Evolutionary conservation across 2,888 invertebrate genomes (phyloP).

Genomic region (Ophioninae sp.): DNA sequence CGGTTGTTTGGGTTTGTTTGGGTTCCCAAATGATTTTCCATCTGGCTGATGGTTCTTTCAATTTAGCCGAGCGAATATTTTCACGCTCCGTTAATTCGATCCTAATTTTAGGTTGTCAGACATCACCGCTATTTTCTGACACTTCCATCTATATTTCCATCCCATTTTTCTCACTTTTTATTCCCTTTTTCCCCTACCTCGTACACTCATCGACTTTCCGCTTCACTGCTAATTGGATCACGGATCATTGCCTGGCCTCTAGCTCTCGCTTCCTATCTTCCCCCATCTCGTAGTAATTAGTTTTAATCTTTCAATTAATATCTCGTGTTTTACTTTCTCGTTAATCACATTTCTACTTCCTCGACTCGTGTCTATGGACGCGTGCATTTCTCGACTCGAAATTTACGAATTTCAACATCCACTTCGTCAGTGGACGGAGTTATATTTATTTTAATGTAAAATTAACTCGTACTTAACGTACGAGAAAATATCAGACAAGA

Average conservation of each 20-base stretch:
- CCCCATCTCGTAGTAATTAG: slow-evolving; percentile 68
- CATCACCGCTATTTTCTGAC: slow-evolving; percentile 8
- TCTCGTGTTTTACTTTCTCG: slow-evolving; percentile 73
- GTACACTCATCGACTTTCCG: slow-evolving; percentile 63
- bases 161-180: slow-evolving; percentile 28
- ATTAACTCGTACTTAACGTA: too few relatives aligned
- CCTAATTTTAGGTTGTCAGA: slow-evolving; percentile 46
- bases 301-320: slow-evolving; percentile 74
- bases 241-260: slow-evolving; percentile 49
- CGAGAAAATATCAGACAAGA: too few relatives aligned
- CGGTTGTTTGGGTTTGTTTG: too few relatives aligned
- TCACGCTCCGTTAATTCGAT: slow-evolving; percentile 46
- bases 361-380: not conserved
- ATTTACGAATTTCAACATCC: too few relatives aligned
- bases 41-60: slow-evolving; percentile 29
- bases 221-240: slow-evolving; percentile 71
- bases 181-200: slow-evolving; percentile 36
- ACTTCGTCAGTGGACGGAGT: too few relatives aligned
- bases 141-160: slow-evolving; percentile 6
- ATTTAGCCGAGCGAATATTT: slow-evolving; percentile 44
- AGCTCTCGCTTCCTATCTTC: slow-evolving; percentile 13
- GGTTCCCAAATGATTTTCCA: not conserved
- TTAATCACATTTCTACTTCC: slow-evolving; percentile 51
- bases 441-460: too few relatives aligned
- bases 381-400: not conserved